phyloP scores from a whole-genome alignment of 2,888 invertebrate species.

The Mesorhabditis sp. region DNA sequence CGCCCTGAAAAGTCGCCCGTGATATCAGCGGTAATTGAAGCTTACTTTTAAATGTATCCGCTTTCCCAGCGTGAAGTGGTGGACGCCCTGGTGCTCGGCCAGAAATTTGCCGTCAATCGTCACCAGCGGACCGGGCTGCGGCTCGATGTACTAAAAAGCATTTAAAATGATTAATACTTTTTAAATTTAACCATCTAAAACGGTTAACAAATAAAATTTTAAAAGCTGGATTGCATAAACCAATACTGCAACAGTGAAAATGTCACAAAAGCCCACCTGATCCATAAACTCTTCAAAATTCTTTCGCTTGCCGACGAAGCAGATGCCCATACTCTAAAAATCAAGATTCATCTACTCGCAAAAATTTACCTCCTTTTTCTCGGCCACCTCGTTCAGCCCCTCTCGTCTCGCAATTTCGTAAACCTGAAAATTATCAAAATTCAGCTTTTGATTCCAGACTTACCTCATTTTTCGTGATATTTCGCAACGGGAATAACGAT shows the following conservation, averaged over 20 bases:
- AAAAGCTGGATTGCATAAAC: too few relatives aligned
- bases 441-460: constrained; percentile 62
- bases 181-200: too few relatives aligned
- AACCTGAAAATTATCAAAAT: background rate
- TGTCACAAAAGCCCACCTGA: too few relatives aligned
- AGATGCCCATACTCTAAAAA: constrained; percentile 71
- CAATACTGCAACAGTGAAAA: too few relatives aligned
- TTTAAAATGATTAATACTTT: too few relatives aligned
- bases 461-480: constrained; percentile 73
- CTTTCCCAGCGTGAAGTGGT: constrained; percentile 91
- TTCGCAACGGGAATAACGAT: constrained; percentile 87
- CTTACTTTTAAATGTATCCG: constrained; percentile 65
- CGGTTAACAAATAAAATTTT: too few relatives aligned
- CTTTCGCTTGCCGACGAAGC: constrained; percentile 82
- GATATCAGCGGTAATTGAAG: background rate
- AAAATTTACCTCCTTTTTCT: constrained; percentile 36
- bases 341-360: background rate
- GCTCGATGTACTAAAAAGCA: constrained; percentile 72
- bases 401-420: constrained; percentile 34
- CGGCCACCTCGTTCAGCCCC: constrained; percentile 35
- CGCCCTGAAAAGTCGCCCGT: constrained; percentile 63
- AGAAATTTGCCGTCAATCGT: constrained; percentile 74
- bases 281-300: constrained; percentile 82
- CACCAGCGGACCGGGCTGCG: constrained; percentile 76
- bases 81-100: constrained; percentile 75